phyloP scores from a whole-genome alignment of 2,113 vertebrate species.

The Chamaea fasciata region DNA sequence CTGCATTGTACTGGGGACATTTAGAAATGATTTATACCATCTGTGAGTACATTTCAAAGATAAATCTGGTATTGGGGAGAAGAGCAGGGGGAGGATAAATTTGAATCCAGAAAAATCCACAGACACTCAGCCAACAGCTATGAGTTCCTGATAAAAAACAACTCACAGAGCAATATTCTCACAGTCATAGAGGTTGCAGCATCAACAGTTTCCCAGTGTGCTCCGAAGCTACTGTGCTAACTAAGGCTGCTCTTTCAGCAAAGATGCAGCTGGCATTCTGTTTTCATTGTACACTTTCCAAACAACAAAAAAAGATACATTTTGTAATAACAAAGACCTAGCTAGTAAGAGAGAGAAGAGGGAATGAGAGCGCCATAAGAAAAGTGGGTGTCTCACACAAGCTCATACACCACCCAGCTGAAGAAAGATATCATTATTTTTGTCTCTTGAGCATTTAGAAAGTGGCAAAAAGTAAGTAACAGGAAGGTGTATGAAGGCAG shows the following conservation, averaged over 20 bases:
- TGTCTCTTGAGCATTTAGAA: not conserved
- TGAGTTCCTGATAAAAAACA: slow-evolving; percentile 65
- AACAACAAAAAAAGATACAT: slow-evolving; percentile 27
- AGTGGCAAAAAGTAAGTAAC: not conserved
- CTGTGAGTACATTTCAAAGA: slow-evolving; percentile 61
- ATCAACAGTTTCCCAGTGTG: slow-evolving; percentile 63
- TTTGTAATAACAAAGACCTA: slow-evolving; percentile 61
- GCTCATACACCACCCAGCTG: not conserved
- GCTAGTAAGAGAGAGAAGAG: slow-evolving; percentile 46
- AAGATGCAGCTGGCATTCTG: slow-evolving; percentile 55
- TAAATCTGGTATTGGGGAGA: slow-evolving; percentile 55
- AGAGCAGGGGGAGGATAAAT: slow-evolving; percentile 20
- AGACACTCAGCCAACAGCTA: slow-evolving; percentile 64
- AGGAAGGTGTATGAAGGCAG: not conserved
- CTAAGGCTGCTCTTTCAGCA: slow-evolving; percentile 65
- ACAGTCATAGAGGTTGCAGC: slow-evolving; percentile 62
- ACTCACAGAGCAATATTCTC: slow-evolving; percentile 61
- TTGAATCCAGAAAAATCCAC: slow-evolving; percentile 66
- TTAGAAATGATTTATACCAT: slow-evolving; percentile 63
- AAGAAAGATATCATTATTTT: not conserved
- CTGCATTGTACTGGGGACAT: slow-evolving; percentile 22
- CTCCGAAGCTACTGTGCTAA: slow-evolving; percentile 55
- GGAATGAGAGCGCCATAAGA: not conserved
- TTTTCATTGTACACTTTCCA: slow-evolving; percentile 44
- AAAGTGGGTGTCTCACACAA: not conserved